phyloP scores from a whole-genome alignment of 2,797 vertebrate species.

The Liparis tanakae region DNA sequence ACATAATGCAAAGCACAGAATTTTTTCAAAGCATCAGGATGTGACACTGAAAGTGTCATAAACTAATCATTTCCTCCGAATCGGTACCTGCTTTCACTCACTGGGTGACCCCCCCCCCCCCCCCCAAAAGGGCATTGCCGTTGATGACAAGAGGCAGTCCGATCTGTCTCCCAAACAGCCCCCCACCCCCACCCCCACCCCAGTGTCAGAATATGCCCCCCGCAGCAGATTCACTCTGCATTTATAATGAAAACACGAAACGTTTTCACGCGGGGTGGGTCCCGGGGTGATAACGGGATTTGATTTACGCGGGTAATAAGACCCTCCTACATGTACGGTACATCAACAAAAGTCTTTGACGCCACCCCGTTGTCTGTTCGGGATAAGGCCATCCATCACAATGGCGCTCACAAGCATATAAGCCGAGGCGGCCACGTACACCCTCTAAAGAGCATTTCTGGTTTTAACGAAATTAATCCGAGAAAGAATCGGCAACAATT shows the following conservation, averaged over 20 bases:
- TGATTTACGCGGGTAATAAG: slow-evolving; percentile 75
- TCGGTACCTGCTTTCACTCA: slow-evolving; percentile 30
- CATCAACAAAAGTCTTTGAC: slow-evolving; percentile 64
- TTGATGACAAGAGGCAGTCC: slow-evolving; percentile 49
- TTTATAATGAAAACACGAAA: slow-evolving; percentile 64
- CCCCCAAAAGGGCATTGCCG: slow-evolving; percentile 15
- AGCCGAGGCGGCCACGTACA: background rate
- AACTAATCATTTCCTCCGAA: slow-evolving; percentile 18
- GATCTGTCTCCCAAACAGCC: slow-evolving; percentile 55
- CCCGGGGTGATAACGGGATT: slow-evolving; percentile 71
- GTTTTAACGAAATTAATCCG: slow-evolving; percentile 34
- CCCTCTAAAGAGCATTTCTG: slow-evolving; percentile 34
- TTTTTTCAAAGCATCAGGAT: too few relatives aligned
- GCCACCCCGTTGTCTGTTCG: slow-evolving; percentile 55
- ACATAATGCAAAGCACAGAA: too few relatives aligned
- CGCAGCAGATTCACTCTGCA: slow-evolving; percentile 60
- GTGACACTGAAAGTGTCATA: too few relatives aligned
- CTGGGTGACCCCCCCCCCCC: slow-evolving; percentile 29
- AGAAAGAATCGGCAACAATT: slow-evolving; percentile 48
- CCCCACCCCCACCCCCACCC: slow-evolving; percentile 24
- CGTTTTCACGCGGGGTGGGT: slow-evolving; percentile 52
- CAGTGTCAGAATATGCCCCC: slow-evolving; percentile 50
- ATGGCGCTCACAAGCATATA: slow-evolving; percentile 21
- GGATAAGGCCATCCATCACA: slow-evolving; percentile 66
- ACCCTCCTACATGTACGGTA: slow-evolving; percentile 50